phyloP scores from a whole-genome alignment of 2,113 vertebrate genomes.

The Cromileptes altivelis region DNA sequence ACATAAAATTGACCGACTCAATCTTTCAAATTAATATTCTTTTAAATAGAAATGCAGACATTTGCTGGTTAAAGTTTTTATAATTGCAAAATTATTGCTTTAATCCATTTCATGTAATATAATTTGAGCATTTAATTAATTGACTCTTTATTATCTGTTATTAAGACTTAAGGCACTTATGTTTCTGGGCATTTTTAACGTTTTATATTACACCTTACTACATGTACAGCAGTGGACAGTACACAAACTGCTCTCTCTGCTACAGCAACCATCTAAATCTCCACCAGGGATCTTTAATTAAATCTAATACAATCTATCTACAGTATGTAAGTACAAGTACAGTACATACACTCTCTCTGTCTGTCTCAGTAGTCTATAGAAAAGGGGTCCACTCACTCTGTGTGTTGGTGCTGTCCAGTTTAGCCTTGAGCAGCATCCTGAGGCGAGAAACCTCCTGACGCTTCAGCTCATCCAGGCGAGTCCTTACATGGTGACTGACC shows the following conservation, averaged over 20 bases:
- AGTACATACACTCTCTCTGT: background rate
- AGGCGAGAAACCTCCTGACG: constrained; percentile 93
- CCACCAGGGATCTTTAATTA: background rate
- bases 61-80: background rate
- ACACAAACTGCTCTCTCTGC: background rate
- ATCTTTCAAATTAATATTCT: too few relatives aligned
- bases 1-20: too few relatives aligned
- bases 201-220: too few relatives aligned
- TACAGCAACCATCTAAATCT: background rate
- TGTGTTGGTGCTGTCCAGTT: constrained; percentile 90
- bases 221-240: too few relatives aligned
- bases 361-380: background rate
- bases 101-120: background rate
- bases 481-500: constrained; percentile 91
- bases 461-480: constrained; percentile 93
- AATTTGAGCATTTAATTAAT: background rate
- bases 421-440: constrained; percentile 93
- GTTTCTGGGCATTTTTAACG: too few relatives aligned
- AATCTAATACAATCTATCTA: background rate
- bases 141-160: too few relatives aligned
- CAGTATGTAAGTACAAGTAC: background rate
- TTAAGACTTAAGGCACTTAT: too few relatives aligned
- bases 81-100: background rate
- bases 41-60: background rate
- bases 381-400: constrained; percentile 82